phyloP scores from a whole-genome alignment of 2,888 invertebrate species.

The Cremastinae sp. region DNA sequence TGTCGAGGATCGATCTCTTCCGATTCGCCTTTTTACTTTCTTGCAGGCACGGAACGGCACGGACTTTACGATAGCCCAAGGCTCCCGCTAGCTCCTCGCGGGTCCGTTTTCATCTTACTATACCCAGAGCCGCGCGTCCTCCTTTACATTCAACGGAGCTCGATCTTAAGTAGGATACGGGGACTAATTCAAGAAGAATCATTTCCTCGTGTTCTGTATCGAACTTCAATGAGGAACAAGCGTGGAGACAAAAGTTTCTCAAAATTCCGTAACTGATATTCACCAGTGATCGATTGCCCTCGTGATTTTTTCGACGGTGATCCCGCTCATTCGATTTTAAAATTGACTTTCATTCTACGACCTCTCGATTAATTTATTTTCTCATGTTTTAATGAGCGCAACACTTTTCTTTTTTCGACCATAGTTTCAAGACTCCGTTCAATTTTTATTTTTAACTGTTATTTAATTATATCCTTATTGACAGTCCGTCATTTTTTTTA shows the following conservation, averaged over 20 bases:
- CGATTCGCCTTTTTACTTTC: slow-evolving; percentile 61
- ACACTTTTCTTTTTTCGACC: slow-evolving; percentile 1
- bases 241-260: neutral
- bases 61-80: slow-evolving; percentile 66
- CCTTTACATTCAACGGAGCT: slow-evolving; percentile 62
- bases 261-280: neutral
- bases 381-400: neutral
- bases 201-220: slow-evolving; percentile 32
- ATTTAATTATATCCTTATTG: no score
- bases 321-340: neutral
- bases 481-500: no score
- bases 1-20: slow-evolving; percentile 37
- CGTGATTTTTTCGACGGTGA: no score
- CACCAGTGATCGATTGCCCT: no score
- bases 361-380: neutral
- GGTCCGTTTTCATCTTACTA: slow-evolving; percentile 38
- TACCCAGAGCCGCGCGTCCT: slow-evolving; percentile 62
- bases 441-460: no score
- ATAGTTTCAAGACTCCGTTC: no score
- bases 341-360: neutral
- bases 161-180: slow-evolving; percentile 55
- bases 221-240: neutral
- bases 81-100: slow-evolving; percentile 31
- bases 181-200: slow-evolving; percentile 49
- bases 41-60: slow-evolving; percentile 68